These are phyloP conservation scores for Stenodera caucasica DNA, from an alignment of 2,888 invertebrate species.

Conservation along the genomic window DNA sequence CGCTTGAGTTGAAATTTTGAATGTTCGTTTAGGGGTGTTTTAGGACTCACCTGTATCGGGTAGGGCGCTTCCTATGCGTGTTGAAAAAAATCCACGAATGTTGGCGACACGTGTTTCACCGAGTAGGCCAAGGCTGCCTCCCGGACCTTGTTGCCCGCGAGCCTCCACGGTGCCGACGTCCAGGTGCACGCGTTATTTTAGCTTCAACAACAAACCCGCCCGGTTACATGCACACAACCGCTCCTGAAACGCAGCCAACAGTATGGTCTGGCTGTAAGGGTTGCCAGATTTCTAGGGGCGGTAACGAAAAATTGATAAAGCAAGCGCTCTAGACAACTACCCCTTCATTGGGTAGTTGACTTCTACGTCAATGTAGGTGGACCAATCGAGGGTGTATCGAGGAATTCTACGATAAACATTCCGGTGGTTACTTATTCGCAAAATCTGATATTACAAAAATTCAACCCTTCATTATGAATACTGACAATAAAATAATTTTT, in stretches of 20 bases:
- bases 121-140: slow-evolving; percentile 64
- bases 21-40: too few relatives aligned
- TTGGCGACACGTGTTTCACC: slow-evolving; percentile 71
- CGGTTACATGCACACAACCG: slow-evolving; percentile 44
- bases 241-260: slow-evolving; percentile 45
- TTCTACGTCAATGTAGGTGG: slow-evolving; percentile 28
- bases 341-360: slow-evolving; percentile 32
- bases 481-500: slow-evolving; percentile 9
- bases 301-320: slow-evolving; percentile 33
- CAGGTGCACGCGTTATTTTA: slow-evolving; percentile 46
- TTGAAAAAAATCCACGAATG: slow-evolving; percentile 72
- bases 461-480: too few relatives aligned
- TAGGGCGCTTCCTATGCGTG: slow-evolving; percentile 68
- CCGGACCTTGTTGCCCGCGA: slow-evolving; percentile 51
- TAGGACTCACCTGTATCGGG: slow-evolving; percentile 75
- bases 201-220: slow-evolving; percentile 26
- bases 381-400: slow-evolving; percentile 19
- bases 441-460: too few relatives aligned
- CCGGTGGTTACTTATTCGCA: too few relatives aligned
- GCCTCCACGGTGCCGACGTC: slow-evolving; percentile 55
- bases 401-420: slow-evolving; percentile 19
- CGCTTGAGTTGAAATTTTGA: too few relatives aligned
- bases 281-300: slow-evolving; percentile 41
- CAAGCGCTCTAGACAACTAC: slow-evolving; percentile 37
- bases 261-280: slow-evolving; percentile 53